Conservation (phyloP, 2,113 vertebrate species). For the Neofelis nebulosa region DNA sequence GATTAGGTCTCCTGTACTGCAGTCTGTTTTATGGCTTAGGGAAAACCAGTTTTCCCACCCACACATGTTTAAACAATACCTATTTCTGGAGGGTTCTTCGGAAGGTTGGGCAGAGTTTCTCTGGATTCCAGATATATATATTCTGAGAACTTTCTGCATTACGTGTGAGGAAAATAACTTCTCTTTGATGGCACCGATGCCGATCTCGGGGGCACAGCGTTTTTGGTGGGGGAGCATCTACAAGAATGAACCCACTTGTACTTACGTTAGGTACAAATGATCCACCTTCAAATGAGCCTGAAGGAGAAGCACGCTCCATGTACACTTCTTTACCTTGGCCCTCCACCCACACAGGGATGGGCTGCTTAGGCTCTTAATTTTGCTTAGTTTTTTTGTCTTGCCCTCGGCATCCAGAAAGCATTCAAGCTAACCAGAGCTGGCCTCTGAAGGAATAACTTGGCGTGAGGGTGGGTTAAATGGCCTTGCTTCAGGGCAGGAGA, state of each 20-base stretch:
- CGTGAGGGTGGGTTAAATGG: neutral
- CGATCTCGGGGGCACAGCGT: neutral
- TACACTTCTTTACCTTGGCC: neutral
- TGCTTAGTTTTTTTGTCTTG: neutral
- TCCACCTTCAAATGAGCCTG: neutral
- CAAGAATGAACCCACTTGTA: neutral
- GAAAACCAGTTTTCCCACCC: conserved; percentile 29
- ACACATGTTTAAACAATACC: conserved; percentile 33
- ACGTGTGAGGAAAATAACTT: neutral
- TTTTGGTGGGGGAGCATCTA: neutral
- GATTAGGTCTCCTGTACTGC: neutral
- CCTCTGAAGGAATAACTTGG: neutral
- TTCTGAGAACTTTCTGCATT: neutral
- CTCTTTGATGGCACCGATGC: neutral
- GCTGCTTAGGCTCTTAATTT: neutral
- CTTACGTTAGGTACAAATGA: neutral
- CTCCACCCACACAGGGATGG: neutral
- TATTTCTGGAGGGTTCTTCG: conserved; percentile 64
- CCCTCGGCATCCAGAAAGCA: neutral
- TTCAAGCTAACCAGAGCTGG: neutral
- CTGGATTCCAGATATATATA: neutral
- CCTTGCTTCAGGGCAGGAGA: neutral
- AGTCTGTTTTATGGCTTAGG: conserved; percentile 9
- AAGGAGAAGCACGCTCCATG: neutral
- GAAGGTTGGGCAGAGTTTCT: conserved; percentile 1